These are phyloP conservation scores for Chamaedrilus cognettii DNA, from an alignment of 2,888 invertebrate genomes.

Conservation along the genomic window DNA sequence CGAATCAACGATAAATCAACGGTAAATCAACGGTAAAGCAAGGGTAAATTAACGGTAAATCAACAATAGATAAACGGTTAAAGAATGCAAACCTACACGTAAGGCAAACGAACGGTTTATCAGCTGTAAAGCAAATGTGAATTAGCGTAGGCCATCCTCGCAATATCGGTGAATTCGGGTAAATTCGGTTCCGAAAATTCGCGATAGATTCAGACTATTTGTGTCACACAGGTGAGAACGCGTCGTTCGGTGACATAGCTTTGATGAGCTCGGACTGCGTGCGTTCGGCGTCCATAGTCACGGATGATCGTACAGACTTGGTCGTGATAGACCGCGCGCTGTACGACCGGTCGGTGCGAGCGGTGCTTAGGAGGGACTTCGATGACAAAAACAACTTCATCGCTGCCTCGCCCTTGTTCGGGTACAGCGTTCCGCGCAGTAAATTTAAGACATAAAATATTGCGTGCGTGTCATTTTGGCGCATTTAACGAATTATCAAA, in stretches of 20 bases:
- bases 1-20: too few relatives aligned
- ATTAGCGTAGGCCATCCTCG: too few relatives aligned
- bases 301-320: constrained; percentile 53
- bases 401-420: too few relatives aligned
- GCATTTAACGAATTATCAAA: neutral
- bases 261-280: constrained; percentile 54
- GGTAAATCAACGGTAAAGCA: too few relatives aligned
- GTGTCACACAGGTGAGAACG: constrained; percentile 48
- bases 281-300: constrained; percentile 57
- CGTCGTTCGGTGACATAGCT: constrained; percentile 58
- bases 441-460: constrained; percentile 22
- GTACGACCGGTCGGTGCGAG: constrained; percentile 54
- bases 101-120: too few relatives aligned
- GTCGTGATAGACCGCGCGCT: constrained; percentile 54
- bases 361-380: constrained; percentile 53
- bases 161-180: too few relatives aligned
- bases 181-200: too few relatives aligned
- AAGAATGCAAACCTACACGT: too few relatives aligned
- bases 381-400: constrained; percentile 55
- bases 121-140: too few relatives aligned
- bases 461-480: too few relatives aligned
- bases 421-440: constrained; percentile 48
- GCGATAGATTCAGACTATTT: neutral
- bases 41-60: too few relatives aligned
- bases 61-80: too few relatives aligned